These are phyloP conservation scores for Glaucomys volans DNA, from an alignment of 2,113 vertebrate genomes.

Conservation along the genomic window DNA sequence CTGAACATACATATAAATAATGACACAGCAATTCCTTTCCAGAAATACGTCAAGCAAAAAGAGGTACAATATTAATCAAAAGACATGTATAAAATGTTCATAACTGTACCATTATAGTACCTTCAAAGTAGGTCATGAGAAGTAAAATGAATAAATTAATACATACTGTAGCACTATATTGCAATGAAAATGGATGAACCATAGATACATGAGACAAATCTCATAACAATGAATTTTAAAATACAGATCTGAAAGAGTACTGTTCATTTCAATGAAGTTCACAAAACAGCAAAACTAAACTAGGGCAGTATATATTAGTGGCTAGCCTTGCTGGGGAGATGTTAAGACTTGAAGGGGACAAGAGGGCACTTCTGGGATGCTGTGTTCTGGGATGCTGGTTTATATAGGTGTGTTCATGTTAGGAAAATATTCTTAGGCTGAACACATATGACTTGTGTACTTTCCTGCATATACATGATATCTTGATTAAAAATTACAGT, in stretches of 20 bases:
- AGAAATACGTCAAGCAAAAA: conserved; percentile 15
- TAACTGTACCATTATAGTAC: background rate
- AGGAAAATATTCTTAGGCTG: background rate
- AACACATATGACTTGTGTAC: background rate
- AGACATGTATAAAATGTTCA: background rate
- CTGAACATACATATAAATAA: background rate
- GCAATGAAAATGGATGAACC: conserved; percentile 43
- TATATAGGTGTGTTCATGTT: background rate
- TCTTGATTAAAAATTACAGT: conserved; percentile 38
- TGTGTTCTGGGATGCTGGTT: background rate
- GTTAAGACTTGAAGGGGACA: background rate
- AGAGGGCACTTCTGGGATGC: background rate
- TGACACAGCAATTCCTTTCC: background rate
- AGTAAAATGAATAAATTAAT: conserved; percentile 12
- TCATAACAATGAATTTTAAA: background rate
- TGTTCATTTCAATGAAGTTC: background rate
- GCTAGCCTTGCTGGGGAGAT: background rate
- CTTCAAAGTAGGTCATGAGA: conserved; percentile 19
- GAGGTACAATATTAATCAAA: background rate
- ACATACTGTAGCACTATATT: background rate
- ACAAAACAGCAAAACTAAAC: conserved; percentile 16
- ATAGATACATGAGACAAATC: background rate
- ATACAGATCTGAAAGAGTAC: background rate
- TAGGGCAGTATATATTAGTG: background rate
- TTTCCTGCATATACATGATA: background rate